A percentile compares a stretch with the other conserved stretches of the same genome.
Conservation (phyloP, 2,888 invertebrate genomes). For the Embidobia sp. region DNA sequence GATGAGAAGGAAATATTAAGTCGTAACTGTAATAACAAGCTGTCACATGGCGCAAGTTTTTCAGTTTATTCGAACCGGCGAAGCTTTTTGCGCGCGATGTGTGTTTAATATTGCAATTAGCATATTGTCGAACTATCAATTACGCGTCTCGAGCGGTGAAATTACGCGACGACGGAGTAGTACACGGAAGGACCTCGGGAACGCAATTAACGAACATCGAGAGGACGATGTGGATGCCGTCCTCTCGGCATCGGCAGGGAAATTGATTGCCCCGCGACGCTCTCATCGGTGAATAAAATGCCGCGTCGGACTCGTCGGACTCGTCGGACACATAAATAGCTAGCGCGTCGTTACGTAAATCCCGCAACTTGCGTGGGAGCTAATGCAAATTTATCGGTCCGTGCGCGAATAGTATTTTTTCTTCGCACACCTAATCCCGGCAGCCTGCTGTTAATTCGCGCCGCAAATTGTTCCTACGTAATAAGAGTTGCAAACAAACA, state of each 20-base stretch:
- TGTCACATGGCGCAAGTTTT: constrained; percentile 9
- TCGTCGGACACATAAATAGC: constrained; percentile 15
- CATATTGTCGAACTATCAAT: constrained; percentile 38
- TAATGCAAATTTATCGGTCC: constrained; percentile 55
- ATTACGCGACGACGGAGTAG: constrained; percentile 1
- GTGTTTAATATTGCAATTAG: constrained; percentile 13
- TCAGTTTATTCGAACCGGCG: constrained; percentile 1
- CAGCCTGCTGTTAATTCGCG: constrained; percentile 44
- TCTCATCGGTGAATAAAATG: constrained; percentile 25
- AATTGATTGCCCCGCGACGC: constrained; percentile 26
- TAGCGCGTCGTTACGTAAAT: constrained; percentile 36
- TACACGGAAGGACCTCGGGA: constrained; percentile 12
- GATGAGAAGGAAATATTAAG: constrained; percentile 29
- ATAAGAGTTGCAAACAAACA: constrained; percentile 51
- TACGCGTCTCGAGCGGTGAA: constrained; percentile 7
- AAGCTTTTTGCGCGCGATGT: constrained; percentile 1
- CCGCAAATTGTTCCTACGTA: constrained; percentile 48
- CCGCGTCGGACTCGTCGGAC: constrained; percentile 16
- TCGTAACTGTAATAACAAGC: constrained; percentile 41
- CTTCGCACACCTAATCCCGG: constrained; percentile 31
- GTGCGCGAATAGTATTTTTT: constrained; percentile 25
- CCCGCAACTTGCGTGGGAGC: constrained; percentile 31
- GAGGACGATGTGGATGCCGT: not conserved
- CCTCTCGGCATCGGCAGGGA: not conserved
- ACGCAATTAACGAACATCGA: constrained; percentile 22